Base-by-base conservation (phyloP, 2,797 vertebrate genomes). In the Sarcoramphus papa region DNA sequence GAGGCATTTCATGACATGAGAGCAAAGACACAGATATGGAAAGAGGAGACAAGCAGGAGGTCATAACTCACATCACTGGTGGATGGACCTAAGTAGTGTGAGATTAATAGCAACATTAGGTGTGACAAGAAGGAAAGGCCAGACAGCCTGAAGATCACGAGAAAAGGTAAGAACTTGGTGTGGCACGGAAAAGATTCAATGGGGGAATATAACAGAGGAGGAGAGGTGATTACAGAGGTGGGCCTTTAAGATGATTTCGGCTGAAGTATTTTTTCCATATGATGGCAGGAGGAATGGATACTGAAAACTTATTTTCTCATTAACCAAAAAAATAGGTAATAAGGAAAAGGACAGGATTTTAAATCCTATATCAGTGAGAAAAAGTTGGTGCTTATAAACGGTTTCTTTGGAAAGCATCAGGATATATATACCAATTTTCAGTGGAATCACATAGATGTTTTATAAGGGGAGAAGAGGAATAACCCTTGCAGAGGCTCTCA, bases 401-500 rank as follows among this genome's bases (percentile, higher is more conserved):
- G 11, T 73, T 93, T 88, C 15, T 76, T 90, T 67, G 31, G 19
- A 95, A 92, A 82, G n/a, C 40, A 56, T 69, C 67, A 67, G 40
- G 65, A 41, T 54, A 43, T 12, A 15, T 22, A 60, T 22, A 53
- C 20, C 28, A 63, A 23, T 73, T 92, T 95, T 48, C 60, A 78
- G 75, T 48, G 35, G 75, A 84, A 72, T 75, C 25, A 50, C 37
- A 78, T n/a, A 37, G 92, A 91, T 53, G 27, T 27, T 83, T 92
- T 80, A 27, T 33, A 83, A 76, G 25, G 67, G 77, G 43, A 95
- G 73, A 91, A 88, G 47, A 84, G 33, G 59, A 91, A 70, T 74
- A 93, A 85, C 56, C 56, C 74, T 87, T 68, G 63, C 40, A 92
- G 57, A 93, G 24, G 41, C 33, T 95, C 90, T 95, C 88, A 93